Conservation (phyloP, 2,113 vertebrate species). For the Mugil cephalus region DNA sequence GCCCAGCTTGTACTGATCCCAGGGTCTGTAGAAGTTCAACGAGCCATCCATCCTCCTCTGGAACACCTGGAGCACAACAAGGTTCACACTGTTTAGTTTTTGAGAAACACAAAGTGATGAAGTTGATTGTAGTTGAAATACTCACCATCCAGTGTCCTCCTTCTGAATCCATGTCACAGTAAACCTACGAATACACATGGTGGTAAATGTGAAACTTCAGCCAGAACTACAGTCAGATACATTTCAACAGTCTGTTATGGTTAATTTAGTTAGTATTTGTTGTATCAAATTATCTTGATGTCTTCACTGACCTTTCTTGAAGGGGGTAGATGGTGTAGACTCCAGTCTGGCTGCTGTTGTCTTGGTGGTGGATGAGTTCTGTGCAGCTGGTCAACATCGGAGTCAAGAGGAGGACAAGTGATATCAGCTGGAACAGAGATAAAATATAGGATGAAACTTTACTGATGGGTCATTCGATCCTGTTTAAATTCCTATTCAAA, state of each 20-base stretch:
- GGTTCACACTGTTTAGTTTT: too few species aligned
- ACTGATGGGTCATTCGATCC: too few species aligned
- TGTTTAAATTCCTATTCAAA: too few species aligned
- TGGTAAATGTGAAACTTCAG: not conserved
- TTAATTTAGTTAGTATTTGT: not conserved
- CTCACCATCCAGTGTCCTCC: slow-evolving; percentile 26
- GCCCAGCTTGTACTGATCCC: slow-evolving; percentile 23
- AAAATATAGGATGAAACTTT: too few species aligned
- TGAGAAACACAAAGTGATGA: too few species aligned
- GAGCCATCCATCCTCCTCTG: slow-evolving; percentile 51
- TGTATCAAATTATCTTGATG: not conserved
- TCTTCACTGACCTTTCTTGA: slow-evolving; percentile 5
- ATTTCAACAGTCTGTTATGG: not conserved
- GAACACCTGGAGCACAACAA: slow-evolving; percentile 4
- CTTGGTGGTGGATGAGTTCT: not conserved
- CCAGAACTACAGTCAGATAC: too few species aligned
- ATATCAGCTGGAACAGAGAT: slow-evolving; percentile 7
- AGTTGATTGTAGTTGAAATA: not conserved
- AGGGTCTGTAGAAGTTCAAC: slow-evolving; percentile 43
- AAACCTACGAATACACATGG: not conserved
- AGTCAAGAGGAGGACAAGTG: not conserved
- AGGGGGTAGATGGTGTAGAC: slow-evolving; percentile 46
- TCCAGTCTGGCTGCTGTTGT: not conserved
- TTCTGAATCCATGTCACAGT: slow-evolving; percentile 26
- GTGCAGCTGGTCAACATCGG: not conserved